These are phyloP conservation scores for Lithosia quadra DNA, from an alignment of 2,888 invertebrate species.

Conservation along the genomic window DNA sequence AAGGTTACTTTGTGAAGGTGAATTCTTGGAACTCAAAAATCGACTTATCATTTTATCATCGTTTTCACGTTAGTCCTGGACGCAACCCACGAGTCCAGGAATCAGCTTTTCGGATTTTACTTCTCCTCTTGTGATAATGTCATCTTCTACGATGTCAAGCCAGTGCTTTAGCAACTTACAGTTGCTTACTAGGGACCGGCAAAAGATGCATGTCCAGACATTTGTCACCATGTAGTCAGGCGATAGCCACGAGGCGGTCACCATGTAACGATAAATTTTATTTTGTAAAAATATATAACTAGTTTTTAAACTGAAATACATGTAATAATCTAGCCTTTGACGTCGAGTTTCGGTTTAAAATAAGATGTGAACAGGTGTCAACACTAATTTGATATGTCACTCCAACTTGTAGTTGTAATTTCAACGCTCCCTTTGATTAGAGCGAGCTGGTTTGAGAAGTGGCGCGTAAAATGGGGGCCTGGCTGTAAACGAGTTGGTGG, in stretches of 20 bases:
- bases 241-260: too few species aligned
- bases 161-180: too few species aligned
- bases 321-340: neutral
- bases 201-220: too few species aligned
- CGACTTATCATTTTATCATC: too few species aligned
- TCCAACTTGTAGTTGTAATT: neutral
- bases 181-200: neutral
- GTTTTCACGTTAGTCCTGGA: too few species aligned
- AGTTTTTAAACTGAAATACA: neutral
- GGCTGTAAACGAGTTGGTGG: neutral
- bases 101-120: too few species aligned
- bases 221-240: too few species aligned
- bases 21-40: neutral
- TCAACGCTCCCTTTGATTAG: neutral
- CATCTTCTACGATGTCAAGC: too few species aligned
- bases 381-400: slow-evolving; percentile 1
- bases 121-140: too few species aligned
- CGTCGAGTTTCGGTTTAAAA: neutral
- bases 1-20: neutral
- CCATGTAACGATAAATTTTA: too few species aligned
- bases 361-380: neutral
- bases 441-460: slow-evolving; percentile 3
- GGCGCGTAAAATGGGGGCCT: neutral
- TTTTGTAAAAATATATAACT: neutral
- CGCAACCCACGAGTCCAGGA: too few species aligned